These are phyloP conservation scores for Apoda limacodes DNA, from an alignment of 2,888 invertebrate species.

Conservation along the genomic window DNA sequence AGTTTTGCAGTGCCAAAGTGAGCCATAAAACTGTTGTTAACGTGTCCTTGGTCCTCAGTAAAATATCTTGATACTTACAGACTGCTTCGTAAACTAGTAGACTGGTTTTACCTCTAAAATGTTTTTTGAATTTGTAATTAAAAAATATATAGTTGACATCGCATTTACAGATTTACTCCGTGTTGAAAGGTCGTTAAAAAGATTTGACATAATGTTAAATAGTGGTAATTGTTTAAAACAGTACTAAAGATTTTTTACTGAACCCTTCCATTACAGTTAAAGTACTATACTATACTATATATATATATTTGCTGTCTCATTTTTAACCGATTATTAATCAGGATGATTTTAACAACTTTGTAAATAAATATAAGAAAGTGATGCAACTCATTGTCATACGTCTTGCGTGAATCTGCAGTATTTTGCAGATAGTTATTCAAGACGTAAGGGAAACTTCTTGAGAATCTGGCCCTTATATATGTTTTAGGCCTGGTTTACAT, in stretches of 20 bases:
- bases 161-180: constrained; percentile 41
- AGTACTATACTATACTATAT: not conserved
- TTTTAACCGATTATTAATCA: too few relatives aligned
- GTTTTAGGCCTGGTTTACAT: constrained; percentile 65
- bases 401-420: too few relatives aligned
- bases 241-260: not conserved
- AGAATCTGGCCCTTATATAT: constrained; percentile 64
- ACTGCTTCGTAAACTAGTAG: constrained; percentile 64
- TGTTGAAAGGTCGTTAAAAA: constrained; percentile 37
- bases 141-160: constrained; percentile 49
- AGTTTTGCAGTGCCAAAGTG: constrained; percentile 64
- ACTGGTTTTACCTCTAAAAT: constrained; percentile 62
- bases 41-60: constrained; percentile 55
- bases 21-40: constrained; percentile 59
- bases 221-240: constrained; percentile 2
- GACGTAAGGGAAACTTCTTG: constrained; percentile 36
- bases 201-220: constrained; percentile 34
- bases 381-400: too few relatives aligned
- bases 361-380: not conserved
- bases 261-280: not conserved
- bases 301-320: not conserved
- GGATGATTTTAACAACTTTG: too few relatives aligned
- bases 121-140: constrained; percentile 43
- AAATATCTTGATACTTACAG: constrained; percentile 58
- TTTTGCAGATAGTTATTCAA: constrained; percentile 32